Evolutionary conservation across 2,113 vertebrate genomes (phyloP), one percentile per base, ranked within the genome.

Genomic region (Eulemur macaco): DNA sequence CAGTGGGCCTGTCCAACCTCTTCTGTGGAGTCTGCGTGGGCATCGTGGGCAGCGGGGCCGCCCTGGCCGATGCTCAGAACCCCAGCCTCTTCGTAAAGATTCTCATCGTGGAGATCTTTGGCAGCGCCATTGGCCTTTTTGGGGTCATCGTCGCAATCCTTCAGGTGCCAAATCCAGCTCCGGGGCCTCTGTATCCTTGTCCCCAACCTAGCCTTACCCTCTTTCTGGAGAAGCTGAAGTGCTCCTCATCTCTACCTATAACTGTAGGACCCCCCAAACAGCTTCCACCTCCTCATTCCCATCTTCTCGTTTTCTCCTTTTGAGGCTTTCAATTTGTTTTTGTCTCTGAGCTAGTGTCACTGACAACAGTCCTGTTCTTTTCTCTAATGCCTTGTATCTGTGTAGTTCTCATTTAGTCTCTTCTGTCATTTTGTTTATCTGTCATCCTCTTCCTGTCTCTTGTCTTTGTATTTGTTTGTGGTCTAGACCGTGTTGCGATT

Each of bases 21-120:
- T 99, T 99, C 99, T 99, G 99, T 94, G 99, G 99, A 50, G 99
- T 99, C 98, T 99, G 99, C 2, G 99, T 99, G 81, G 99, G 99
- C 95, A 99, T 99, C 0, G 99, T 99, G 98, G 99, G 99, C 98
- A 99, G 99, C 50, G 99, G 99, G 77, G 99, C 99, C 3, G 99
- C 99, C 64, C 93, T 99, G 97, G 99, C 99, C 1, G 99, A 99
- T 60, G 99, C 99, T 34, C 99, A 99, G 98, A 99, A 99, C 9
- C 98, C 99, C 97, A 99, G 99, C 98, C 99, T 99, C 91, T 99
- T 99, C 1, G 99, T 99, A 47, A 99, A 99, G 99, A 99, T 99
- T 97, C 99, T 99, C 95, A 99, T 99, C 0, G 99, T 99, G 98
- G 99, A 99, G 98, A 99, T 99, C 98, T 99, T 99, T 58, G 99